Evolutionary conservation across 2,797 vertebrate species (phyloP).

Genomic region (Alcedo atthis): DNA sequence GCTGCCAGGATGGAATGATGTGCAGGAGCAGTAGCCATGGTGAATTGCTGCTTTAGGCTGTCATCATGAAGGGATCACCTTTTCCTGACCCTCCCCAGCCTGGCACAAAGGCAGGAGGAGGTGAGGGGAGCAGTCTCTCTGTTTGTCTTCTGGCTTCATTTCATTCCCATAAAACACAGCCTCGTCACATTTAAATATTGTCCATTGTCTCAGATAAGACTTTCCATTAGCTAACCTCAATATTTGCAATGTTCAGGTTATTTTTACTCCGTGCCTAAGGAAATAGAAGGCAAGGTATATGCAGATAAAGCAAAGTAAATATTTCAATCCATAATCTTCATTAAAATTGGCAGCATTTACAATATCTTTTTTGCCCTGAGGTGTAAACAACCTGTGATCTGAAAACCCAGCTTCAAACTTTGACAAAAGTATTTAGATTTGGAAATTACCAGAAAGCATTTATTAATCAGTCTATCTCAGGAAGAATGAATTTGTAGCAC

Average conservation of each 20-base stretch:
- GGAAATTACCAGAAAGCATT: neutral
- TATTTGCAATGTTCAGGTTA: neutral
- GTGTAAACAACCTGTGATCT: neutral
- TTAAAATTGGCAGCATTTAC: neutral
- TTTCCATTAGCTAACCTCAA: conserved; percentile 2
- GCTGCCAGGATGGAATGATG: neutral
- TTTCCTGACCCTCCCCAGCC: neutral
- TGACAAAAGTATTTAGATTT: neutral
- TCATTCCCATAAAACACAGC: neutral
- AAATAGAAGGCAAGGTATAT: neutral
- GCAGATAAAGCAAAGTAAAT: neutral
- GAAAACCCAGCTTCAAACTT: neutral
- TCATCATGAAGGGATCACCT: neutral
- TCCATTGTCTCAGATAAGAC: neutral
- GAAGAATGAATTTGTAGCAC: neutral
- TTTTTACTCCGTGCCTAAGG: neutral
- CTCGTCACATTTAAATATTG: conserved; percentile 13
- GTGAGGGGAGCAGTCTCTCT: neutral
- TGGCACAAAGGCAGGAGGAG: neutral
- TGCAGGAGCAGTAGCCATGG: neutral
- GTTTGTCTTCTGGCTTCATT: neutral
- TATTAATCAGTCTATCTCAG: neutral
- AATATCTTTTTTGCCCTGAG: neutral
- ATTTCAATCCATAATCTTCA: neutral
- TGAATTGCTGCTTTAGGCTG: neutral